Base-by-base conservation (phyloP, 2,113 vertebrate genomes). In the Camelus bactrianus region DNA sequence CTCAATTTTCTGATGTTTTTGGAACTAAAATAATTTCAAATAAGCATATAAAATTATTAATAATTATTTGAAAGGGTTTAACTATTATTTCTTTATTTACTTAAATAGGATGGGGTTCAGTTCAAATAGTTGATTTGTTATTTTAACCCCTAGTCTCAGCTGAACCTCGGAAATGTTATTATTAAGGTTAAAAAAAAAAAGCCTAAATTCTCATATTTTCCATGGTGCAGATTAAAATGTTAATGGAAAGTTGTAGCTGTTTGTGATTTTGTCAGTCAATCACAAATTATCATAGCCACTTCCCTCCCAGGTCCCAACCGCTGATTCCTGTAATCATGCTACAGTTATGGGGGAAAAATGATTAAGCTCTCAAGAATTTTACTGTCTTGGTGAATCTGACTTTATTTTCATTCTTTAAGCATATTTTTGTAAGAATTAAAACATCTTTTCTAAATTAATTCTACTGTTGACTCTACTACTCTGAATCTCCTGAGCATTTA, bases 201-300 rank as follows among this genome's bases (percentile, higher is more conserved):
- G 0, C 3, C 1, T 30, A 14, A 62, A 46, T 56, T 92, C 20
- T 73, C 13, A 64, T 46, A 77, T 69, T 72, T 95, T 11, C 20
- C 7, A 16, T 64, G 48, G 2, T 88, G 0, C 52, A 52, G 28
- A 76, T 76, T 80, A 70, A 89, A 91, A 35, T 70, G 30, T 42
- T 62, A 84, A 56, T 75, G 46, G 72, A 81, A 67, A 88, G 65
- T 88, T 80, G n/a, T 81, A 88, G 32, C 48, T 91, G n/a, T 87
- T 83, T 94, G 38, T 69, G 94, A 77, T 67, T 73, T 84, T 91
- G 82, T 82, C 72, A 84, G 38, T 79, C 64, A 92, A 70, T 72
- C 50, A 79, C 56, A 89, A 90, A 42, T 94, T 84, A 84, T 67
- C 88, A 58, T 96, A 24, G 8, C 14, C 26, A 56, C 72, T 50